Evolutionary conservation across 2,113 vertebrate genomes (phyloP).

Genomic region (Todiramphus chloris): DNA sequence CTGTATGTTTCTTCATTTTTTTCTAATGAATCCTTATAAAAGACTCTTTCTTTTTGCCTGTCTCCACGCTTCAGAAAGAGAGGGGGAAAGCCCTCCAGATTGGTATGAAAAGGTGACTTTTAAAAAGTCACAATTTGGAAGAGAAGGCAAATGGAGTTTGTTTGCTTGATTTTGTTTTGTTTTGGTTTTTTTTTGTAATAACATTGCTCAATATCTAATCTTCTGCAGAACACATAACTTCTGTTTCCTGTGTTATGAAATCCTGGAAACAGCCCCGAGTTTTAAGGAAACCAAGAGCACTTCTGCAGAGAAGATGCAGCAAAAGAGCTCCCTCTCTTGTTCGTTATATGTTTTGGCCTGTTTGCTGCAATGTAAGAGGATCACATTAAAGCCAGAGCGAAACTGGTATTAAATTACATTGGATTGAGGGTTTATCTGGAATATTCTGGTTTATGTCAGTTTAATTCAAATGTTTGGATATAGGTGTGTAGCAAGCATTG

Average conservation of each 20-base stretch:
- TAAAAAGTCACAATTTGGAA: not conserved
- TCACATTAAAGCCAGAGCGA: not conserved
- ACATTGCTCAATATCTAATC: slow-evolving; percentile 68
- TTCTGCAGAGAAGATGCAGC: slow-evolving; percentile 32
- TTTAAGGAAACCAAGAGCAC: not conserved
- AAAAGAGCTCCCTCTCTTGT: slow-evolving; percentile 78
- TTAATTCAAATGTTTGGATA: not conserved
- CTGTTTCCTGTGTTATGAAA: slow-evolving; percentile 81
- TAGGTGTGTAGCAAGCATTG: not conserved
- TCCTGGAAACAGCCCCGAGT: slow-evolving; percentile 60
- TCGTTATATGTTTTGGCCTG: not conserved
- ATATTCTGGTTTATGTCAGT: slow-evolving; percentile 16
- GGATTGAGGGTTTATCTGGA: not conserved
- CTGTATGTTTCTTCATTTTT: not conserved
- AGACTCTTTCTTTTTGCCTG: fast-evolving
- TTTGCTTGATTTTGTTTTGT: not conserved
- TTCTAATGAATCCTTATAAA: not conserved
- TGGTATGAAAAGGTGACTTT: not conserved
- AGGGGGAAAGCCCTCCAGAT: not conserved
- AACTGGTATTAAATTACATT: not conserved
- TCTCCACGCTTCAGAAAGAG: not conserved
- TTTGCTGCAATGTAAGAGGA: fast-evolving
- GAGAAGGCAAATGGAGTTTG: not conserved
- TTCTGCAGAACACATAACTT: slow-evolving; percentile 50
- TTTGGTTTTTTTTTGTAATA: not conserved